These are phyloP conservation scores for Setipinna tenuifilis DNA, from an alignment of 2,797 vertebrate species.

Conservation along the genomic window DNA sequence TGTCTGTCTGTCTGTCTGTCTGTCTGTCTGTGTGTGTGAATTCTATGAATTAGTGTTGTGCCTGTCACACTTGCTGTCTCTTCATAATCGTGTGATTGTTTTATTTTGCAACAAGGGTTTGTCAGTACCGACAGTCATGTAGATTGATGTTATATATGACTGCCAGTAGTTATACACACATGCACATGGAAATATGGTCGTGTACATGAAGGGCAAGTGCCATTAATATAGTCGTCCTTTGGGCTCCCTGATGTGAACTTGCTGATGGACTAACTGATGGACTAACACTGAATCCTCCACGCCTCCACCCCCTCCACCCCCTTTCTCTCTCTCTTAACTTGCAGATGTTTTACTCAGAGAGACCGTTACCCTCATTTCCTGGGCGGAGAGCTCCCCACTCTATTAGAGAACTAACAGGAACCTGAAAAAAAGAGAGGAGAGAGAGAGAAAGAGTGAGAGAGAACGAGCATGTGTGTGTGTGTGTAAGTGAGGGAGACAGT, in stretches of 20 bases:
- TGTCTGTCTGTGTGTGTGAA: slow-evolving; percentile 8
- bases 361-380: slow-evolving; percentile 82
- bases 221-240: background rate
- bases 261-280: background rate
- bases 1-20: background rate
- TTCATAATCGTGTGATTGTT: too few species aligned
- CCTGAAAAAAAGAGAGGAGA: slow-evolving; percentile 57
- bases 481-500: slow-evolving; percentile 49
- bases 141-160: too few species aligned
- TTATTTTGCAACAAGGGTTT: too few species aligned
- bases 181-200: too few species aligned
- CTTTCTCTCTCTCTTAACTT: slow-evolving; percentile 50
- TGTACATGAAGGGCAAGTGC: background rate
- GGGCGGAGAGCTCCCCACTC: slow-evolving; percentile 77
- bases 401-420: slow-evolving; percentile 79
- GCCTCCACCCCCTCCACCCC: background rate
- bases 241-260: background rate
- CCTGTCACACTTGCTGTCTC: too few species aligned
- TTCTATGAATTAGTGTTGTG: too few species aligned
- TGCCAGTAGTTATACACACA: too few species aligned
- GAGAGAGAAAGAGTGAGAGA: slow-evolving; percentile 25
- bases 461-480: background rate
- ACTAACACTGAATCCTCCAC: background rate
- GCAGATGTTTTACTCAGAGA: slow-evolving; percentile 74
- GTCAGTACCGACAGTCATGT: too few species aligned